Conservation (phyloP, 2,888 invertebrate genomes). For the Sminthurides aquaticus region DNA sequence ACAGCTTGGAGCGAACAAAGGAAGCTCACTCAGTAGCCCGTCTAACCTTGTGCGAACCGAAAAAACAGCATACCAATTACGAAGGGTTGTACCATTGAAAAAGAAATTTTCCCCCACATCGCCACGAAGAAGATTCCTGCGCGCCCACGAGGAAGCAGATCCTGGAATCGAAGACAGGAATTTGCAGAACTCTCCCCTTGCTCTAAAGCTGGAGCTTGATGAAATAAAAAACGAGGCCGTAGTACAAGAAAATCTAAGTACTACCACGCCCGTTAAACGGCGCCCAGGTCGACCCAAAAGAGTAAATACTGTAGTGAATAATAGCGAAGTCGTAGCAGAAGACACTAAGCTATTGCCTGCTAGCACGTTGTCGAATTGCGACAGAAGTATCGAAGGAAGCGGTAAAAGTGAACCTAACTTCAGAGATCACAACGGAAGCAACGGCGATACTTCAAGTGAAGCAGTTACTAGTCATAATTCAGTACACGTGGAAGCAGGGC, state of each 20-base stretch:
- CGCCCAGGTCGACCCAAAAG: background rate
- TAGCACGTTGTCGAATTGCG: background rate
- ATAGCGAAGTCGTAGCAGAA: background rate
- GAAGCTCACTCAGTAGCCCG: background rate
- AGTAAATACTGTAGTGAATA: background rate
- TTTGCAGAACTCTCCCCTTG: background rate
- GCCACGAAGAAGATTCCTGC: background rate
- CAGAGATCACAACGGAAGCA: constrained; percentile 19
- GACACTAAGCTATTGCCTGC: background rate
- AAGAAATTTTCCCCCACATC: constrained; percentile 13
- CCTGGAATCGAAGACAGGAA: background rate
- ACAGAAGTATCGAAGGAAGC: background rate
- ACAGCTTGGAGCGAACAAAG: background rate
- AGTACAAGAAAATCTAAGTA: background rate
- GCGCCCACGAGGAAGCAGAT: background rate
- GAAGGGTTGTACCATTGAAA: constrained; percentile 10
- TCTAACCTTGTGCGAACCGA: background rate
- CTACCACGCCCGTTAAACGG: no score
- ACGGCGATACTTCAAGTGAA: background rate
- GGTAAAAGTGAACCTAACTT: no score
- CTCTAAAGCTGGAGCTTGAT: no score
- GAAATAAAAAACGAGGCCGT: no score
- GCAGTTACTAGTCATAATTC: background rate
- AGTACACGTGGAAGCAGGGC: background rate
- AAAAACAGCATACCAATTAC: background rate